These are phyloP conservation scores for Epistrophella euchroma DNA, from an alignment of 2,888 invertebrate species.

Conservation along the genomic window DNA sequence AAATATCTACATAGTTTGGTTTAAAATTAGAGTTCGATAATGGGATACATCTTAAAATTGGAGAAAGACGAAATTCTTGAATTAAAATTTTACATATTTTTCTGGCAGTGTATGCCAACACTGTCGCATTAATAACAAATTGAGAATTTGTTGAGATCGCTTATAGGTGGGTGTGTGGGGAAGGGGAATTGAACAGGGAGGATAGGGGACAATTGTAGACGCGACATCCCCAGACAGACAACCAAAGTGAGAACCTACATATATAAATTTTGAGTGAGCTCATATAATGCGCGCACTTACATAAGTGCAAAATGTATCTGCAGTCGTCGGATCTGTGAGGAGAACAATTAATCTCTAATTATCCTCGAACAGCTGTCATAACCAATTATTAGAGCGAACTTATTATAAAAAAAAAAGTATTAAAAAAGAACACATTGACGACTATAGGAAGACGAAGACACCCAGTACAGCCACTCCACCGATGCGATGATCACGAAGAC, in stretches of 20 bases:
- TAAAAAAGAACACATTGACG: slow-evolving; percentile 33
- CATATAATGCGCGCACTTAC: slow-evolving; percentile 40
- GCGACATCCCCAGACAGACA: slow-evolving; percentile 44
- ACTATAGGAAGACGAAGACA: slow-evolving; percentile 41
- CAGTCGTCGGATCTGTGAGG: slow-evolving; percentile 78
- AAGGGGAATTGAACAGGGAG: too few species aligned
- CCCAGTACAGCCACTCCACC: slow-evolving; percentile 45
- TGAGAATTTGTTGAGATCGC: slow-evolving; percentile 34
- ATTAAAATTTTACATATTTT: background rate
- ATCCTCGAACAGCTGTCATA: slow-evolving; percentile 82
- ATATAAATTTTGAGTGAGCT: slow-evolving; percentile 11
- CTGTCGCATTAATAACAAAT: slow-evolving; percentile 64
- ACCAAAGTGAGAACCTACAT: slow-evolving; percentile 19
- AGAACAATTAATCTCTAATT: slow-evolving; percentile 83
- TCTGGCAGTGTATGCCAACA: slow-evolving; percentile 31
- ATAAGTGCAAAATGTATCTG: slow-evolving; percentile 68
- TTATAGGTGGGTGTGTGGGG: background rate
- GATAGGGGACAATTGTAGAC: background rate
- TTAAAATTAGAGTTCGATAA: too few species aligned
- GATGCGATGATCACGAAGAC: slow-evolving; percentile 35
- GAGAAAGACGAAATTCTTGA: background rate
- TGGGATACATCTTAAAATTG: background rate
- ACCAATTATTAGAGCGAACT: slow-evolving; percentile 78
- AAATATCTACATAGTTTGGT: too few species aligned
- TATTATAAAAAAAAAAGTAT: slow-evolving; percentile 64